Evolutionary conservation across 1,140 invertebrate genomes (phyloP).

Genomic region (Euborellia annulipes): DNA sequence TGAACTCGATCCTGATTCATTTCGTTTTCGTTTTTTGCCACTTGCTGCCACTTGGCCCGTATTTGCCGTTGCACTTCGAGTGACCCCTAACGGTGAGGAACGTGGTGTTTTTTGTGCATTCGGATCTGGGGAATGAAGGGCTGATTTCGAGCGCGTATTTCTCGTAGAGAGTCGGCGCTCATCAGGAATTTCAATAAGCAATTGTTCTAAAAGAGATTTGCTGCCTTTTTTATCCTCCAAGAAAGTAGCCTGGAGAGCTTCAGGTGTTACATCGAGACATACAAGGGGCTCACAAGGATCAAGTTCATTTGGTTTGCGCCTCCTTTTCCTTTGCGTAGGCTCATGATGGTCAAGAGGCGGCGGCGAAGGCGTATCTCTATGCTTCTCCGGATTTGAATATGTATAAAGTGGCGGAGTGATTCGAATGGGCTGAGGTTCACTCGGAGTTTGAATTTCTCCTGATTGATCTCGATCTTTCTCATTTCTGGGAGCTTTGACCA

Average conservation of each 20-base stretch:
- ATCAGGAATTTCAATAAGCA: constrained; percentile 60
- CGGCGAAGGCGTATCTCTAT: constrained; percentile 34
- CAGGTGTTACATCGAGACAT: constrained; percentile 24
- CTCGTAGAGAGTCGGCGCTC: constrained; percentile 20
- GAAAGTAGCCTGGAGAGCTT: too few species aligned
- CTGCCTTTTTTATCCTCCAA: constrained; percentile 5
- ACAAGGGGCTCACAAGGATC: not conserved
- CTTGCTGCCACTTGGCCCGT: constrained; percentile 18
- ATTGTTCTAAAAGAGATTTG: constrained; percentile 47
- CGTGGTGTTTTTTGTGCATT: too few species aligned
- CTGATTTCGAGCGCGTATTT: constrained; percentile 5
- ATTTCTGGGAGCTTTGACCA: not conserved
- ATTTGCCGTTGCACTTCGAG: constrained; percentile 22
- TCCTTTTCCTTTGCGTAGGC: constrained; percentile 15
- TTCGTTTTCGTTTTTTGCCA: constrained; percentile 46
- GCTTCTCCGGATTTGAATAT: constrained; percentile 55
- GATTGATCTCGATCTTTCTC: not conserved
- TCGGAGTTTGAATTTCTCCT: not conserved
- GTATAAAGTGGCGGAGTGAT: constrained; percentile 56
- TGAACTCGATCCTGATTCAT: constrained; percentile 51
- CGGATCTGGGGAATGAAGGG: too few species aligned
- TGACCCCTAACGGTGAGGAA: too few species aligned
- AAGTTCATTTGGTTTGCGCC: not conserved
- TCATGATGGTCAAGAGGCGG: constrained; percentile 15
- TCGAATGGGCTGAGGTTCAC: constrained; percentile 47